These are phyloP conservation scores for Pterocles burchelli DNA, from an alignment of 2,113 vertebrate species.

Conservation along the genomic window DNA sequence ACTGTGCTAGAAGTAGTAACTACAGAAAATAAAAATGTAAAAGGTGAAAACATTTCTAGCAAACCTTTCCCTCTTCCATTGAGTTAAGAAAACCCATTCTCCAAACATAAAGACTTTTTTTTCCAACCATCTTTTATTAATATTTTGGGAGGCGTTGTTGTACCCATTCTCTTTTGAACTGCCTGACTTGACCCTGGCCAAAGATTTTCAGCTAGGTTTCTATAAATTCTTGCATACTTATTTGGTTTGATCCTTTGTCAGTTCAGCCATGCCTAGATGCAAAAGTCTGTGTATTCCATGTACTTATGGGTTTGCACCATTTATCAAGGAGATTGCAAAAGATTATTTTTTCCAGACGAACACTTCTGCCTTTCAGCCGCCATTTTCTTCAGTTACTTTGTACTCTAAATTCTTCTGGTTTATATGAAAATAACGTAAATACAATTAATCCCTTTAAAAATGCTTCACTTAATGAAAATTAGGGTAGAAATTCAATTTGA, in stretches of 20 bases:
- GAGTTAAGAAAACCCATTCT: not conserved
- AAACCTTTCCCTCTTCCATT: not conserved
- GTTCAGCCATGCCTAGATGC: not conserved
- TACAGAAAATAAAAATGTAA: not conserved
- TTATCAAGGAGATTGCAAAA: not conserved
- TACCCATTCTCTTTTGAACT: not conserved
- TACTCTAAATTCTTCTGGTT: not conserved
- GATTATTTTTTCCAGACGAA: not conserved
- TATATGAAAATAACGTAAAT: not conserved
- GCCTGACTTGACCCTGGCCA: not conserved
- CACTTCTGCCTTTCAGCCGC: accelerated
- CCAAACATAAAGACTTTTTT: not conserved
- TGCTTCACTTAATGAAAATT: not conserved
- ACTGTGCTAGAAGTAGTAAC: not conserved
- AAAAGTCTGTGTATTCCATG: not conserved
- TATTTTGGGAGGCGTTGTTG: not conserved
- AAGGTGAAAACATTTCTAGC: not conserved
- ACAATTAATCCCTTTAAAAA: not conserved
- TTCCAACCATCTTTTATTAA: not conserved
- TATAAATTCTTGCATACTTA: not conserved
- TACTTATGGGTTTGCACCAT: accelerated
- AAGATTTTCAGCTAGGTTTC: not conserved
- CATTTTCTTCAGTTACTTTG: not conserved
- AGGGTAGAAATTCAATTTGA: not conserved
- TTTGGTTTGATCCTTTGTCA: not conserved